Percentiles rank a stretch among this genome's conserved stretches.
Conservation (phyloP, 2,888 invertebrate genomes). For the Phaonia tiefii region DNA sequence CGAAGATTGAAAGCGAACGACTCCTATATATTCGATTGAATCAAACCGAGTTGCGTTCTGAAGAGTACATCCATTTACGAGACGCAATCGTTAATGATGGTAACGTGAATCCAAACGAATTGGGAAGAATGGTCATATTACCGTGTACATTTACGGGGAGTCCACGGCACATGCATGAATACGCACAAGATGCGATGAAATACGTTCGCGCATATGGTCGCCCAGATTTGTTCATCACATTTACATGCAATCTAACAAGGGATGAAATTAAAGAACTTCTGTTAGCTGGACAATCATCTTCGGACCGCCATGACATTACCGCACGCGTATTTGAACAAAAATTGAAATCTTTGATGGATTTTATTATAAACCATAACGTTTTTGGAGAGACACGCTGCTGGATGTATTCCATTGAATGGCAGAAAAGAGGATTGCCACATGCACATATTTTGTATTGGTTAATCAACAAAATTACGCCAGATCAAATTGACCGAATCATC, state of each 20-base stretch:
- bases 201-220: conserved; percentile 61
- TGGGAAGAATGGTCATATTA: conserved; percentile 57
- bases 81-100: background rate
- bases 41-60: conserved; percentile 71
- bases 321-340: conserved; percentile 27
- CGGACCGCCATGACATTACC: conserved; percentile 69
- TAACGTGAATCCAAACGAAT: conserved; percentile 31
- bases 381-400: background rate
- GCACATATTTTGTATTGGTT: background rate
- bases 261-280: conserved; percentile 57
- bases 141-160: conserved; percentile 64
- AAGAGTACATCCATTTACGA: conserved; percentile 43
- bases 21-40: conserved; percentile 72
- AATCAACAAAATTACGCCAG: background rate
- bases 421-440: conserved; percentile 15
- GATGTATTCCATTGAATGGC: conserved; percentile 22
- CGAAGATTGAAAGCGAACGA: conserved; percentile 75
- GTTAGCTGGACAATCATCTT: conserved; percentile 68
- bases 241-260: conserved; percentile 58
- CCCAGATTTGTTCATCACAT: conserved; percentile 61
- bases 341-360: conserved; percentile 34
- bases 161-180: conserved; percentile 67
- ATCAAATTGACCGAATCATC: conserved; percentile 2
- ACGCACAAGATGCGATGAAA: conserved; percentile 63
- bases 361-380: background rate